Evolutionary conservation across 2,797 vertebrate species (phyloP), one percentile per base, ranked within the genome.

Genomic region (Setipinna tenuifilis): DNA sequence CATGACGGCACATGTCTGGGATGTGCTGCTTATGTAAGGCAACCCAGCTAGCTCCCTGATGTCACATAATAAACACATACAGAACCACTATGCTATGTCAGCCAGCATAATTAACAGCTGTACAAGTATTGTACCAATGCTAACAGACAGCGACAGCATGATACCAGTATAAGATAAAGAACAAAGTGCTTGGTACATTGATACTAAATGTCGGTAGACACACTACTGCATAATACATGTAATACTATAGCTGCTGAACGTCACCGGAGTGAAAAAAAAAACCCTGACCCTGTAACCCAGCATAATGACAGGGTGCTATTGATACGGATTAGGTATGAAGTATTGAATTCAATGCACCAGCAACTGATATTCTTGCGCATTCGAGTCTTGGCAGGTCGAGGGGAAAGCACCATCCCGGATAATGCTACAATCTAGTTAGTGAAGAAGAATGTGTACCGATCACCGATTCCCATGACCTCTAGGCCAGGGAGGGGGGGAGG

Each of bases 21-120:
- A 31, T 41, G 28, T 35, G 28, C 31, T 16, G 12, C 68, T 75
- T 75, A 75, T 75, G 28, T 75, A 75, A 35, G 14, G 31, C 68
- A 75, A 19, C 7, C 12, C 68, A 41, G 68, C 68, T 3, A 75
- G 28, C 23, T 31, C 28, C 14, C 68, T 75, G 68, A 75, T 35
- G 68, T 75, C 16, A 17, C 16, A 75, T 71, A 75, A 75, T 35
- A 75, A 75, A 75, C 68, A 75, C 68, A 41, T 41, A 75, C 68
- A 75, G 68, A 75, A 41, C 16, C 68, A 75, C 68, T 41, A 41
- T 12, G 68, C 68, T 75, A 75, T 75, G 68, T 7, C 28, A 35
- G 28, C 16, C 31, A 35, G 68, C 68, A 75, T 75, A 75, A 75
- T 75, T 16, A 75, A 41, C 31, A 75, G 68, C 50, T 54, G 50